Percentiles rank a stretch among this genome's conserved stretches.
phyloP scores from a whole-genome alignment of 92 coral and sea anemone genomes.

The Epizoanthus fatuus region DNA sequence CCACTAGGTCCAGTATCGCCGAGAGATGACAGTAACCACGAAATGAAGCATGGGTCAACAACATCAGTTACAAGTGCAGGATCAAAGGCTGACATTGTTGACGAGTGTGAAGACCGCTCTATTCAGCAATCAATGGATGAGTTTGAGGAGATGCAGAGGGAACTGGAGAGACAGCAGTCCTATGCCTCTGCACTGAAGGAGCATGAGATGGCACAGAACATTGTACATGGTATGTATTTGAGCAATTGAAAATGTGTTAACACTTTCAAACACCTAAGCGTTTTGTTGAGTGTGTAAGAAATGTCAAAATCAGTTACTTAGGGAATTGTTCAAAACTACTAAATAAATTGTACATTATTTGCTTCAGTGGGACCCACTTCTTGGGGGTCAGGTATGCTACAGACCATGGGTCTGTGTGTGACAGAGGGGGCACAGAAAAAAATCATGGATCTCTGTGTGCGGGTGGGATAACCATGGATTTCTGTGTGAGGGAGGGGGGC shows the following conservation, averaged over 20 bases:
- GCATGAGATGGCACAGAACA: slow-evolving; percentile 32
- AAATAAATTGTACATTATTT: too few relatives aligned
- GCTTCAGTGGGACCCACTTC: too few relatives aligned
- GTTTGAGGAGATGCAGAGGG: slow-evolving; percentile 59
- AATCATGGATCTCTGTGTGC: too few relatives aligned
- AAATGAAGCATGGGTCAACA: slow-evolving; percentile 7
- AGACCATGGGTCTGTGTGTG: too few relatives aligned
- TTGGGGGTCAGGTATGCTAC: too few relatives aligned
- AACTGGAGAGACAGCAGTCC: slow-evolving; percentile 78
- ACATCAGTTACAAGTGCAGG: slow-evolving; percentile 6
- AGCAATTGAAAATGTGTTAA: neutral
- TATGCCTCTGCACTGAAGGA: slow-evolving; percentile 93
- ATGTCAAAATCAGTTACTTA: too few relatives aligned
- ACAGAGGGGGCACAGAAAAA: too few relatives aligned
- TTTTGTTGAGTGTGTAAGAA: too few relatives aligned
- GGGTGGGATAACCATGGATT: too few relatives aligned
- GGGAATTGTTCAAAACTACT: too few relatives aligned
- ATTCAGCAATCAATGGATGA: slow-evolving; percentile 84
- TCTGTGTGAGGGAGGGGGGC: too few relatives aligned
- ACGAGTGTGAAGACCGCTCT: slow-evolving; percentile 86
- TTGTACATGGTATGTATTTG: slow-evolving; percentile 13
- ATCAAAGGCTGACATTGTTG: slow-evolving; percentile 72
- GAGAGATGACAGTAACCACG: neutral
- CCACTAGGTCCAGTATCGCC: neutral
- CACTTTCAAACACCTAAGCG: too few relatives aligned